These are phyloP conservation scores for Gymnosoma rotundatum DNA, from an alignment of 2,888 invertebrate species.

Conservation along the genomic window DNA sequence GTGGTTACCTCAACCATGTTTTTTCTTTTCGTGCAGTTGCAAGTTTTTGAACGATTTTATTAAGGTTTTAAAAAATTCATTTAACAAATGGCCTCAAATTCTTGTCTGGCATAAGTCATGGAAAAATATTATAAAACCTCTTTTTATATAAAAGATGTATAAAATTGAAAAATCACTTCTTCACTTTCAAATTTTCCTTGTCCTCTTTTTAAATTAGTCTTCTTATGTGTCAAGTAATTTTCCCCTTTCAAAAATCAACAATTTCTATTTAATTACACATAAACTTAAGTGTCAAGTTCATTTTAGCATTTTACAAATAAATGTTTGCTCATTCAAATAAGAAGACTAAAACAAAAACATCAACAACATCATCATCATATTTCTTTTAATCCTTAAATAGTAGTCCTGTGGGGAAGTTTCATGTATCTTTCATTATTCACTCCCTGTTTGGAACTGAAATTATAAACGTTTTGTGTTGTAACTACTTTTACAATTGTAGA, in stretches of 20 bases:
- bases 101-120: no score
- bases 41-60: no score
- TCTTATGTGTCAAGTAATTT: neutral
- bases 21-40: no score
- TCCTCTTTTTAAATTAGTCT: conserved; percentile 11
- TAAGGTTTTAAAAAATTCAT: no score
- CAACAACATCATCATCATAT: conserved; percentile 26
- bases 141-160: neutral
- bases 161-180: neutral
- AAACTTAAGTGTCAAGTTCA: conserved; percentile 54
- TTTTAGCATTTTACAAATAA: conserved; percentile 32
- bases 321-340: conserved; percentile 28
- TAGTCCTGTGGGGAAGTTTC: conserved; percentile 32
- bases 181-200: neutral
- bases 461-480: conserved; percentile 35
- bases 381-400: conserved; percentile 48
- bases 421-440: conserved; percentile 2
- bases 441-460: conserved; percentile 11
- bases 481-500: conserved; percentile 33
- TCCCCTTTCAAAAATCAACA: neutral
- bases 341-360: conserved; percentile 4
- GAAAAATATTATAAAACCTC: no score
- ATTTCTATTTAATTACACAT: conserved; percentile 37
- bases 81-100: no score
- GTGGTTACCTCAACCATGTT: no score